Evolutionary conservation across 1,140 invertebrate genomes (phyloP), one percentile per base, ranked within the genome.

Genomic region (Bombus sylvicola): DNA sequence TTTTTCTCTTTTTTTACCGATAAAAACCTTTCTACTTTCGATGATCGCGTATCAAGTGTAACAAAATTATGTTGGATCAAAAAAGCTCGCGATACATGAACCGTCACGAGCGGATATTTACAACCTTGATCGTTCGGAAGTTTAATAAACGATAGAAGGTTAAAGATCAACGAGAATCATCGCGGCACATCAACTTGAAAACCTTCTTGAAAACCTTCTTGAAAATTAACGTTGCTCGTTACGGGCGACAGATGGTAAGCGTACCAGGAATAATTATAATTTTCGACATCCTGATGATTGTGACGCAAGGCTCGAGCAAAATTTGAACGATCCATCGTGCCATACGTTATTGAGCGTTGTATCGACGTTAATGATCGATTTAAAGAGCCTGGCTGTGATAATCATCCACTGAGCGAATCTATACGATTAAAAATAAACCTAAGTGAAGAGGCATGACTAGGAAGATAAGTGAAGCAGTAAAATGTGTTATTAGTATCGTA

Each of bases 351-450:
- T 69, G 68, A 69, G 3, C 10, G 34, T 39, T 37, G 34, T 69
- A 69, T 69, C 68, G 68, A 39, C 68, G 34, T 69, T 69, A 69
- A 69, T 69, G 68, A 69, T 69, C 34, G 18, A 25, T 39, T 69
- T 39, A 39, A 69, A 12, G 9, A 25, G 22, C 12, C 22, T 25
- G 22, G 3, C 68, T 25, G 34, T 39, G 68, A 25, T 69, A 69
- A 39, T 69, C 66, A 25, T 69, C 34, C 2, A 8, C 15, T 9
- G 66, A 37, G 22, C 68, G 34, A 13, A 34, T 37, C 9, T 25
- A 4, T 12, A 25, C 68, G 18, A 69, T 69, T 69, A 69, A 34
- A 68, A 34, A 34, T 34, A 34, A 34, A 34, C 34, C 62, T 31
- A 12, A n/a, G 28, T 15, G 9, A 15, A 66, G 1, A 18, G 9